Evolutionary conservation across 2,888 invertebrate genomes (phyloP).

Genomic region (Sarcophaga caerulescens): DNA sequence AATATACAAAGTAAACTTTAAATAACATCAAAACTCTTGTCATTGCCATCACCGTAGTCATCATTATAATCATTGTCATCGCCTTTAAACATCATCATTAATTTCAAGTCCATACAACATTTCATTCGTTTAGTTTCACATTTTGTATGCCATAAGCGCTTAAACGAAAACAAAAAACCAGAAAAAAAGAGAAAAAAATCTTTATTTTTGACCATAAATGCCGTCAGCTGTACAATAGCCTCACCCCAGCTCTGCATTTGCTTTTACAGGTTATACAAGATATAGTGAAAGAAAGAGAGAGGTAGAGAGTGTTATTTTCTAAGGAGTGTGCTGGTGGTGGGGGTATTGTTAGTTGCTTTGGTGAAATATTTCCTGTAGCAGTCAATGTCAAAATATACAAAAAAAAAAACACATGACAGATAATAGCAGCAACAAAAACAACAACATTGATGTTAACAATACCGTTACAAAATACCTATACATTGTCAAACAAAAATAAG

Average conservation of each 20-base stretch:
- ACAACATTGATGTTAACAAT: not conserved
- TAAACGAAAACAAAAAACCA: not conserved
- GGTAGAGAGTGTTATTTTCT: too few species aligned
- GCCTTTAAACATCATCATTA: slow-evolving; percentile 31
- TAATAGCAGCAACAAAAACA: not conserved
- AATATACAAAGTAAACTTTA: too few species aligned
- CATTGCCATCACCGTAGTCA: slow-evolving; percentile 30
- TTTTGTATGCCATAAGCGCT: not conserved
- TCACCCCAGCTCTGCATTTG: not conserved
- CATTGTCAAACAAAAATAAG: not conserved
- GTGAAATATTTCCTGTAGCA: slow-evolving; percentile 22
- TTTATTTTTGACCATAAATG: slow-evolving; percentile 5
- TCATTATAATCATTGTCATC: slow-evolving; percentile 14
- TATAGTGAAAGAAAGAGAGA: too few species aligned
- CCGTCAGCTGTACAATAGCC: not conserved
- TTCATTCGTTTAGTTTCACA: not conserved
- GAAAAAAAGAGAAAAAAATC: too few species aligned
- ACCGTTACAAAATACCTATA: too few species aligned
- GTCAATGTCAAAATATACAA: slow-evolving; percentile 52
- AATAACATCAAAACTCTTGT: too few species aligned
- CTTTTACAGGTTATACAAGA: too few species aligned
- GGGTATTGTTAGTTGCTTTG: too few species aligned
- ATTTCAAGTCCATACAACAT: not conserved
- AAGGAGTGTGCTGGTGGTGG: not conserved
- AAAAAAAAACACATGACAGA: not conserved